These are phyloP conservation scores for Cerastis leucographa DNA, from an alignment of 2,888 invertebrate species.

Conservation along the genomic window DNA sequence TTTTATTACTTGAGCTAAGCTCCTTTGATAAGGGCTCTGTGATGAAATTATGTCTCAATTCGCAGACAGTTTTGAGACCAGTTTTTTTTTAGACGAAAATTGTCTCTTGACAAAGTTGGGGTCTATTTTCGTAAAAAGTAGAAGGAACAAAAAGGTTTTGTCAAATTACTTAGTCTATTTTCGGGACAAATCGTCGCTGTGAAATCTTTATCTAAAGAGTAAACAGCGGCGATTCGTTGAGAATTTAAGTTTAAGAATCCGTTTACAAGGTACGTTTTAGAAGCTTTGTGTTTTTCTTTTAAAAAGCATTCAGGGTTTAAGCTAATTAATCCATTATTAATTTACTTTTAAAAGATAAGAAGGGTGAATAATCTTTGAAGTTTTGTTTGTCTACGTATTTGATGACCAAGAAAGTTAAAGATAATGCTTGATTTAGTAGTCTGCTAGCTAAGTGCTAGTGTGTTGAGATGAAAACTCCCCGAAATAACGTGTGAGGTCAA, in stretches of 20 bases:
- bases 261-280: not conserved
- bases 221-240: slow-evolving; percentile 15
- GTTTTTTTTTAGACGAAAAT: slow-evolving; percentile 31
- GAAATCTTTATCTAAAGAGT: slow-evolving; percentile 34
- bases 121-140: slow-evolving; percentile 33
- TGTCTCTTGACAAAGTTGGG: slow-evolving; percentile 19
- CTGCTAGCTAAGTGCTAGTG: not conserved
- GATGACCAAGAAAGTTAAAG: not conserved
- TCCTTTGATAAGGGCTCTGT: slow-evolving; percentile 9
- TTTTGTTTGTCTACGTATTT: not conserved
- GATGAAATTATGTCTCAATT: slow-evolving; percentile 37
- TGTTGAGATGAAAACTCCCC: not conserved
- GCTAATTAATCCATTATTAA: slow-evolving; percentile 2
- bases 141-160: slow-evolving; percentile 15
- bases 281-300: slow-evolving; percentile 12
- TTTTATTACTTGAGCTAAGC: slow-evolving; percentile 25
- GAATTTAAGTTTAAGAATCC: slow-evolving; percentile 4
- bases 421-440: not conserved
- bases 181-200: slow-evolving; percentile 27
- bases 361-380: not conserved
- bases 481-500: not conserved
- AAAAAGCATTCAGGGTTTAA: not conserved
- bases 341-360: not conserved
- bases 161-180: slow-evolving; percentile 44
- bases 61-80: slow-evolving; percentile 18